A percentile compares a stretch with the other conserved stretches of the same genome.
Evolutionary conservation across 2,888 invertebrate species (phyloP).

Genomic region (Anorthoa munda): DNA sequence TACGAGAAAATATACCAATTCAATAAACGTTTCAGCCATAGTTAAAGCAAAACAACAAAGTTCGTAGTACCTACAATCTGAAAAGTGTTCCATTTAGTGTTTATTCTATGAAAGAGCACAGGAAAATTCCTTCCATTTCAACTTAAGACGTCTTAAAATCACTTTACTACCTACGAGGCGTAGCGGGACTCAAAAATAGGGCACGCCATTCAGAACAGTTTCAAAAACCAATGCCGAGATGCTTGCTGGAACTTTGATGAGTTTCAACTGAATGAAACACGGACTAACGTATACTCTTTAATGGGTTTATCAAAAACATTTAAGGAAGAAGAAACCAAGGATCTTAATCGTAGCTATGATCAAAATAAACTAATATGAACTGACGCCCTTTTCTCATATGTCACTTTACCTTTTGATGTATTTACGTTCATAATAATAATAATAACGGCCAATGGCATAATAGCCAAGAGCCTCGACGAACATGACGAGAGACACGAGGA

Average conservation of each 20-base stretch:
- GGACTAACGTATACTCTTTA: neutral
- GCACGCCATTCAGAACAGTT: slow-evolving; percentile 46
- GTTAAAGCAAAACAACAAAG: neutral
- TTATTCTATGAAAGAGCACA: slow-evolving; percentile 13
- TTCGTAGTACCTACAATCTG: slow-evolving; percentile 8
- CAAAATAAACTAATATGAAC: too few relatives aligned
- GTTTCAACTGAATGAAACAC: slow-evolving; percentile 35
- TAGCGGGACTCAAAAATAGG: slow-evolving; percentile 44
- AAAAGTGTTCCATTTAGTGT: neutral
- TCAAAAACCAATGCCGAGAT: slow-evolving; percentile 47
- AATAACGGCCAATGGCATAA: too few relatives aligned
- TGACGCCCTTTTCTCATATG: too few relatives aligned
- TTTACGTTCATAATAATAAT: too few relatives aligned
- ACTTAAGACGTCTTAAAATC: slow-evolving; percentile 45
- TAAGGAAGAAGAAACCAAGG: too few relatives aligned
- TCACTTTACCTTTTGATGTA: too few relatives aligned
- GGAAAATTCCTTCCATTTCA: slow-evolving; percentile 28
- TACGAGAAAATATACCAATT: neutral
- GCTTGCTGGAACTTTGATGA: slow-evolving; percentile 45
- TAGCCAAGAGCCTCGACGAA: too few relatives aligned
- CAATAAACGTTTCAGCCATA: neutral
- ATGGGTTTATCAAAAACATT: neutral
- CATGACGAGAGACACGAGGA: too few relatives aligned
- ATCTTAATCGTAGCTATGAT: too few relatives aligned
- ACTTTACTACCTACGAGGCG: slow-evolving; percentile 23